Evolutionary conservation across 2,888 invertebrate species (phyloP).

Genomic region (Epirrhoe tristata): DNA sequence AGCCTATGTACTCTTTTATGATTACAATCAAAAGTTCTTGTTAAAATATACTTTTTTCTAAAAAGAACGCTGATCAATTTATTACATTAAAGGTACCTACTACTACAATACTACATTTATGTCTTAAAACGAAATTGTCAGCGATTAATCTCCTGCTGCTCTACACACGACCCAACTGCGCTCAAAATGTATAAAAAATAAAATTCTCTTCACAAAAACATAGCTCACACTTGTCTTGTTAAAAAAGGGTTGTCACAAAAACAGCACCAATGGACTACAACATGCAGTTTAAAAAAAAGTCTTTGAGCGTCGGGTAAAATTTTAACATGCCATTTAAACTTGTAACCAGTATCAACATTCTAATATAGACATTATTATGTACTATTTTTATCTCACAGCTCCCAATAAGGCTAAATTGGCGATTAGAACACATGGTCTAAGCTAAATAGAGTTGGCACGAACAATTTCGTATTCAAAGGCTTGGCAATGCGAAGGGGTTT

Average conservation of each 20-base stretch:
- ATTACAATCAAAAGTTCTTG: not conserved
- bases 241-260: constrained; percentile 20
- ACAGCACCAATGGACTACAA: constrained; percentile 30
- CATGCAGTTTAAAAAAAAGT: constrained; percentile 10
- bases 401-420: constrained; percentile 78
- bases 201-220: constrained; percentile 6
- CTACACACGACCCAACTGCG: constrained; percentile 47
- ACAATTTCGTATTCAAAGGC: constrained; percentile 17
- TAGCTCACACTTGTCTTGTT: constrained; percentile 2
- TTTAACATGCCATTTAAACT: constrained; percentile 22
- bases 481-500: constrained; percentile 12
- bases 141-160: constrained; percentile 82
- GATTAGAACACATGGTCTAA: constrained; percentile 71
- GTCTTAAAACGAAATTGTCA: constrained; percentile 64
- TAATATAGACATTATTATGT: constrained; percentile 39
- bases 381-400: constrained; percentile 79
- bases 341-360: constrained; percentile 14
- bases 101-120: constrained; percentile 41
- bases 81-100: constrained; percentile 33
- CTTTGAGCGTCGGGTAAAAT: constrained; percentile 33
- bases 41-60: not conserved
- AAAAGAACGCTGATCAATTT: constrained; percentile 30
- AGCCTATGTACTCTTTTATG: not conserved
- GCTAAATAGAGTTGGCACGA: constrained; percentile 33
- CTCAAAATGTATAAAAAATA: constrained; percentile 26